Conservation (phyloP, 2,888 invertebrate genomes). For the Eledone cirrhosa region DNA sequence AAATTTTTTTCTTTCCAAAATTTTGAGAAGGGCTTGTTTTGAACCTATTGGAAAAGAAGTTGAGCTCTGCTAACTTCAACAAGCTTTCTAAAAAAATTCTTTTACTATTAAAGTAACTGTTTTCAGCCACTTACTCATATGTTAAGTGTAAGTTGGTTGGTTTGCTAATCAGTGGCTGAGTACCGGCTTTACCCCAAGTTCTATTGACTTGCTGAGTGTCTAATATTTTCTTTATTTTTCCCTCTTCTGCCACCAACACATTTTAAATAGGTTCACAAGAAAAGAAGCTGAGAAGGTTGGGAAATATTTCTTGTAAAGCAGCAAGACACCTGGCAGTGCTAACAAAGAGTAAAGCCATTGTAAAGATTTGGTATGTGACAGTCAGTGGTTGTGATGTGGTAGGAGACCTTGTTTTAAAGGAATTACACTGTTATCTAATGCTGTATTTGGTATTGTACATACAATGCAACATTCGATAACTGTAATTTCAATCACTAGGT, state of each 20-base stretch:
- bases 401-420: constrained; percentile 18
- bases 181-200: constrained; percentile 26
- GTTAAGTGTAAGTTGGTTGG: constrained; percentile 25
- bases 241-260: constrained; percentile 18
- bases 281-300: constrained; percentile 26
- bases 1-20: too few species aligned
- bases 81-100: neutral
- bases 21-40: too few species aligned
- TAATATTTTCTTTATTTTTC: constrained; percentile 12
- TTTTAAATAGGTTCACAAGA: constrained; percentile 24
- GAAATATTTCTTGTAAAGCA: constrained; percentile 26
- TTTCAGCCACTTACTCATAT: constrained; percentile 21
- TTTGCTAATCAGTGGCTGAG: constrained; percentile 10
- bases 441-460: constrained; percentile 21
- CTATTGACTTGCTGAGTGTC: constrained; percentile 6
- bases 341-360: constrained; percentile 15
- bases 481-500: neutral
- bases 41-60: too few species aligned
- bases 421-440: constrained; percentile 4
- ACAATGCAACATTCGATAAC: constrained; percentile 19
- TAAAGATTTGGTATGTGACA: constrained; percentile 25
- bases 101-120: constrained; percentile 12
- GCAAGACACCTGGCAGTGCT: constrained; percentile 25
- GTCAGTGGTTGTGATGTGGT: constrained; percentile 24
- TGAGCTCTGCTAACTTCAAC: too few species aligned